Base-by-base conservation (phyloP, 2,797 vertebrate genomes). In the Anolis apletophallus region DNA sequence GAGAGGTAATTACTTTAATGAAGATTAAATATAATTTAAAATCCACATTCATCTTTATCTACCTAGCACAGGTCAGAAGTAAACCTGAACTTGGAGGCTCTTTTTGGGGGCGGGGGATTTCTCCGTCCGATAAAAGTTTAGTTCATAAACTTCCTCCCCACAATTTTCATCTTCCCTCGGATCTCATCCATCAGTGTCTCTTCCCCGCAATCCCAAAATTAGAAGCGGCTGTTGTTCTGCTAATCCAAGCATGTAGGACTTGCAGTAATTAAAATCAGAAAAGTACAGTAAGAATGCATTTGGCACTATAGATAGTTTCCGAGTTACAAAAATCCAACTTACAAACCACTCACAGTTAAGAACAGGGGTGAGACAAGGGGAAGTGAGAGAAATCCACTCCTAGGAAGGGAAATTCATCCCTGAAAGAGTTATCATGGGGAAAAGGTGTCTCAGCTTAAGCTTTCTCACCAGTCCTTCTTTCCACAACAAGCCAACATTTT, bases 21-120 rank as follows among this genome's bases (percentile, higher is more conserved):
- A 96, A 95, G 92, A 95, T 95, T 92, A 95, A 94, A 77, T 93
- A 90, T 90, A 94, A 94, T 92, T 94, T 95, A 89, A 93, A 95
- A 90, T 91, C 93, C 86, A 89, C 87, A 91, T 94, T 96, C 87
- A 88, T 94, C 90, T 94, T 94, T 94, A 94, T 93, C 88, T 93
- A 85, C 86, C 83, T 91, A 90, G 85, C 84, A 19, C 82, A 93
- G 36, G 68, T 94, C 88, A 93, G 83, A 95, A 95, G 86, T 90
- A 91, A 86, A 91, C 14, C n/a, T 88, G 86, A 94, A 92, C 89
- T 36, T 26, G 3, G 7, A 0, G 32, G 0, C 75, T 88, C 57
- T 79, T 82, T 34, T 50, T 11, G 85, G 17, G 1, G 21, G 8
- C n/a, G 1, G 10, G 46, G 36, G 32, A 46, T n/a, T 40, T 5